Evolutionary conservation across 2,888 invertebrate species (phyloP).

Genomic region (Hirtodrosophila cameraria): DNA sequence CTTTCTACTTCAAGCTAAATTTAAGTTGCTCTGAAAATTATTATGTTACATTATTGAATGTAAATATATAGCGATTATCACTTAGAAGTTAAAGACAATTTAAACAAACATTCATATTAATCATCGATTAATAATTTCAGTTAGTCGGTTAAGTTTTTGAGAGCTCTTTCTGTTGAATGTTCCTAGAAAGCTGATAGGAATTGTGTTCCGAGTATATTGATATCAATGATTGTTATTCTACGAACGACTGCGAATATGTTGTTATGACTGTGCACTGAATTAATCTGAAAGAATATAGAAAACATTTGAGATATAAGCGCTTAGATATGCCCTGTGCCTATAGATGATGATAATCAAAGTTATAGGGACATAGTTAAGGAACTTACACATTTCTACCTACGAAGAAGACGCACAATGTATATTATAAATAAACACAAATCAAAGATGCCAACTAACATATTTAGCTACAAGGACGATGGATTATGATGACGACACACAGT

Average conservation of each 20-base stretch:
- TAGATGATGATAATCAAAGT: not conserved
- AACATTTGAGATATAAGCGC: too few species aligned
- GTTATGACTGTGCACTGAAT: not conserved
- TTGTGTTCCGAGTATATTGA: not conserved
- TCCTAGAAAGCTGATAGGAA: not conserved
- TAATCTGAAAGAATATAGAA: too few species aligned
- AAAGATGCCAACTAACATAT: too few species aligned
- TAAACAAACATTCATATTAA: not conserved
- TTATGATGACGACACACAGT: too few species aligned
- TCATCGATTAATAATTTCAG: conserved; percentile 27
- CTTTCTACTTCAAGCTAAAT: not conserved
- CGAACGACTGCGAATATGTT: not conserved
- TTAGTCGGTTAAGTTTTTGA: not conserved
- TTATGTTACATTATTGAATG: conserved; percentile 11
- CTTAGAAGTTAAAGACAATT: conserved; percentile 25
- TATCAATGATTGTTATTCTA: not conserved
- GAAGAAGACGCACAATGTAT: conserved; percentile 7
- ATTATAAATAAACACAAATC: too few species aligned
- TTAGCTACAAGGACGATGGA: conserved; percentile 1
- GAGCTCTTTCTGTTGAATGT: not conserved
- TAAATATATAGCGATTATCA: conserved; percentile 14
- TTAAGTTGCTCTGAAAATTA: conserved; percentile 15
- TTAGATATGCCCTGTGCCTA: not conserved
- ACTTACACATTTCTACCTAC: too few species aligned
- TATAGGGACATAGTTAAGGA: not conserved